A percentile compares a stretch with the other conserved stretches of the same genome.
Conservation (phyloP, 2,888 invertebrate species). For the Drosophila rubida region DNA sequence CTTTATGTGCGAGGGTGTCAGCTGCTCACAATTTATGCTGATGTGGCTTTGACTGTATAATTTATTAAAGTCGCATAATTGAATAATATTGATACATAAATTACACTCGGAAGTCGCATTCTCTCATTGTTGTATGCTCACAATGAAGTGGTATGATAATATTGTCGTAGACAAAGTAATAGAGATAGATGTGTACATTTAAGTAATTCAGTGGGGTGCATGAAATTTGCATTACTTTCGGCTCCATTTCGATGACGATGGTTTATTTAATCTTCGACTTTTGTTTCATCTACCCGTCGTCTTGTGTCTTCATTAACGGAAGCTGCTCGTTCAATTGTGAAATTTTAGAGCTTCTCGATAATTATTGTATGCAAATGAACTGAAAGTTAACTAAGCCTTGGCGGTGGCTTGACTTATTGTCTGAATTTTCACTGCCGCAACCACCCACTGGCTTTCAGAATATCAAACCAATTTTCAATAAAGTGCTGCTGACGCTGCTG, state of each 20-base stretch:
- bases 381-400: slow-evolving; percentile 17
- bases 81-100: slow-evolving; percentile 53
- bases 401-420: slow-evolving; percentile 29
- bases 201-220: background rate
- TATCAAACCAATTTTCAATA: slow-evolving; percentile 53
- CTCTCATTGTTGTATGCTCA: background rate
- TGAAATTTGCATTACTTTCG: background rate
- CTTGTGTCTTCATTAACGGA: slow-evolving; percentile 27
- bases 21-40: slow-evolving; percentile 37
- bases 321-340: slow-evolving; percentile 2
- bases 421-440: background rate
- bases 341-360: slow-evolving; percentile 24
- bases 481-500: slow-evolving; percentile 19
- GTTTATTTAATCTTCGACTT: background rate
- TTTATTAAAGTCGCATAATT: slow-evolving; percentile 35
- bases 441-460: no score
- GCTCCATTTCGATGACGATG: background rate
- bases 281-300: background rate
- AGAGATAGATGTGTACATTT: background rate
- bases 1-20: slow-evolving; percentile 17
- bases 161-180: no score
- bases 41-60: slow-evolving; percentile 30
- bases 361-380: slow-evolving; percentile 59
- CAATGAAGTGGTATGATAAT: background rate
- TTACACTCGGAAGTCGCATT: slow-evolving; percentile 43